A percentile compares a stretch with the other conserved stretches of the same genome.
Evolutionary conservation across 2,888 invertebrate genomes (phyloP).

Genomic region (Stenoptilia bipunctidactyla): DNA sequence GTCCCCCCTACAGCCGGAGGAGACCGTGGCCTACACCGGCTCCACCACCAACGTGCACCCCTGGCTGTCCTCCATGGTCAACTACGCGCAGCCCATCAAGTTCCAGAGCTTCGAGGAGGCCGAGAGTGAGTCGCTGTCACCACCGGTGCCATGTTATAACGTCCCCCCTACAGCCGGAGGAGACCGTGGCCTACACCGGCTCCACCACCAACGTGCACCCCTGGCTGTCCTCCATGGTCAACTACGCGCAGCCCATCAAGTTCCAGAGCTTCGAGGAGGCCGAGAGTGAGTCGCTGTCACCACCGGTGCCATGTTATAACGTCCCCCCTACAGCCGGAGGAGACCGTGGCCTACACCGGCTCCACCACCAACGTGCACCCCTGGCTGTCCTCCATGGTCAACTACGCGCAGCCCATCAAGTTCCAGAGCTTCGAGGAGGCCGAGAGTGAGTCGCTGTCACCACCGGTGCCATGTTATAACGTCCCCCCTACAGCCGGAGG

Average conservation of each 20-base stretch:
- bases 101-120: slow-evolving; percentile 98
- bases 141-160: slow-evolving; percentile 52
- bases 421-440: slow-evolving; percentile 98
- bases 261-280: slow-evolving; percentile 98
- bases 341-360: slow-evolving; percentile 90
- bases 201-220: slow-evolving; percentile 99
- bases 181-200: slow-evolving; percentile 90
- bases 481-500: slow-evolving; percentile 72
- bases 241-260: slow-evolving; percentile 99
- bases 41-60: slow-evolving; percentile 99
- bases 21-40: slow-evolving; percentile 87
- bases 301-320: too few relatives aligned
- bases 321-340: slow-evolving; percentile 72
- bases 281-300: slow-evolving; percentile 90
- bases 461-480: too few relatives aligned
- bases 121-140: slow-evolving; percentile 77
- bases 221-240: slow-evolving; percentile 98
- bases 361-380: slow-evolving; percentile 99
- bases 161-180: slow-evolving; percentile 72
- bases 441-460: slow-evolving; percentile 90
- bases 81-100: slow-evolving; percentile 99
- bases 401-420: slow-evolving; percentile 99
- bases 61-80: slow-evolving; percentile 98
- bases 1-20: slow-evolving; percentile 48
- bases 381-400: slow-evolving; percentile 98